A percentile compares a stretch with the other conserved stretches of the same genome.
Evolutionary conservation across 2,888 invertebrate genomes (phyloP).

Genomic region (Trissoscelio sp.): DNA sequence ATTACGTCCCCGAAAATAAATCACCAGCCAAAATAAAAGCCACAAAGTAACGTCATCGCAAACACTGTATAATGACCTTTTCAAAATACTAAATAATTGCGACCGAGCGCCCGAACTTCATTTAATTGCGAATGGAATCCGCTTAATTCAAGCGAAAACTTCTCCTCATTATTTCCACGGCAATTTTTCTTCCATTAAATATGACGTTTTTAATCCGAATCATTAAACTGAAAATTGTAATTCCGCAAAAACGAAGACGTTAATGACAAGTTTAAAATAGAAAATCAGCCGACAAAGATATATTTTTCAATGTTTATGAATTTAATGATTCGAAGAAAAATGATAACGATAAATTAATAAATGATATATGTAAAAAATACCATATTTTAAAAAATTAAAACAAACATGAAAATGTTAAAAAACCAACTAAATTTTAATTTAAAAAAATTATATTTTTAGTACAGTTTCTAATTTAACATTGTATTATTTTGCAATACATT

Average conservation of each 20-base stretch:
- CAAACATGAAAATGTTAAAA: too few species aligned
- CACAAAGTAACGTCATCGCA: slow-evolving; percentile 8
- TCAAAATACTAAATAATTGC: slow-evolving; percentile 49
- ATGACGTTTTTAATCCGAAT: slow-evolving; percentile 44
- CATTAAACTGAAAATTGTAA: slow-evolving; percentile 43
- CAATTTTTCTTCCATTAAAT: slow-evolving; percentile 53
- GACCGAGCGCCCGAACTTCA: not conserved
- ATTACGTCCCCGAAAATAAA: slow-evolving; percentile 37
- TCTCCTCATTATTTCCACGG: slow-evolving; percentile 44
- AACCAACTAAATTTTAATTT: too few species aligned
- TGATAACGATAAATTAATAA: too few species aligned
- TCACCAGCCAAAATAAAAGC: slow-evolving; percentile 9
- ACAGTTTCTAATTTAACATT: too few species aligned
- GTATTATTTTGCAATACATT: too few species aligned
- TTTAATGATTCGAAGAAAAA: too few species aligned
- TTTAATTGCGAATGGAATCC: slow-evolving; percentile 58
- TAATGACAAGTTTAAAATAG: too few species aligned
- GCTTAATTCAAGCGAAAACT: slow-evolving; percentile 49
- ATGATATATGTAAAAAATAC: too few species aligned
- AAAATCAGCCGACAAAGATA: too few species aligned
- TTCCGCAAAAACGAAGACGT: not conserved
- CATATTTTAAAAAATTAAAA: too few species aligned
- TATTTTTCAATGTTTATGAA: too few species aligned
- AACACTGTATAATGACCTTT: slow-evolving; percentile 41
- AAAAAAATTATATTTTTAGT: too few species aligned